Evolutionary conservation across 2,113 vertebrate species (phyloP).

Genomic region (Clarias gariepinus): DNA sequence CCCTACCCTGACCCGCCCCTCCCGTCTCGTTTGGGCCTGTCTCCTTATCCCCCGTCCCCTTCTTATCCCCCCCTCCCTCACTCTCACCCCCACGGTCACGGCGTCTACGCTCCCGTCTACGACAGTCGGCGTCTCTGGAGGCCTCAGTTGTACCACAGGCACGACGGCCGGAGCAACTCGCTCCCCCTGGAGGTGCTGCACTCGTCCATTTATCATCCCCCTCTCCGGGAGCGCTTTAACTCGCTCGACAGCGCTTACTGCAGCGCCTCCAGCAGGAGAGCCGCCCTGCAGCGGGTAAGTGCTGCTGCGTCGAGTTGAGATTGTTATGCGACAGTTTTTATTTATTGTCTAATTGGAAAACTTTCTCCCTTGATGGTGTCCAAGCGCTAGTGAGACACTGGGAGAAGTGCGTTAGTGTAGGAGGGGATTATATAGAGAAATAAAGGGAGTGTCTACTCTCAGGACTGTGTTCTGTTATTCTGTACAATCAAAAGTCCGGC

Average conservation of each 20-base stretch:
- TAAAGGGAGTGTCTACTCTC: too few species aligned
- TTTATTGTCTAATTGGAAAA: too few species aligned
- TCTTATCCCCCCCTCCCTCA: slow-evolving; percentile 83
- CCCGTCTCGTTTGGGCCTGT: slow-evolving; percentile 79
- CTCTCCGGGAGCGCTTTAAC: slow-evolving; percentile 91
- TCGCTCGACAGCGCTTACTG: slow-evolving; percentile 93
- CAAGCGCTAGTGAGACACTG: too few species aligned
- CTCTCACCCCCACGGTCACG: slow-evolving; percentile 83
- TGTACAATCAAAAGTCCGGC: too few species aligned
- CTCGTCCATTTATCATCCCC: slow-evolving; percentile 87
- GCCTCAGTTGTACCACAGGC: slow-evolving; percentile 91
- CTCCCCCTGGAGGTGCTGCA: slow-evolving; percentile 94
- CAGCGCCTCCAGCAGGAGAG: slow-evolving; percentile 83
- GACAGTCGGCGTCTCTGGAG: slow-evolving; percentile 95
- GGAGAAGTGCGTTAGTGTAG: too few species aligned
- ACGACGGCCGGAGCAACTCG: slow-evolving; percentile 93
- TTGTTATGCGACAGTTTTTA: too few species aligned
- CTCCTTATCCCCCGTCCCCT: slow-evolving; percentile 79
- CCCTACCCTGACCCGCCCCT: slow-evolving; percentile 82
- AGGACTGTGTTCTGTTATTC: too few species aligned
- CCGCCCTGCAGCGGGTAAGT: slow-evolving; percentile 85
- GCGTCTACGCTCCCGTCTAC: slow-evolving; percentile 90
- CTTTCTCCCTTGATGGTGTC: too few species aligned
- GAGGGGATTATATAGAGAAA: too few species aligned
- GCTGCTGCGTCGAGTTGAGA: not conserved